Evolutionary conservation across 1,140 invertebrate genomes (phyloP).

Genomic region (Heterodera schachtii): DNA sequence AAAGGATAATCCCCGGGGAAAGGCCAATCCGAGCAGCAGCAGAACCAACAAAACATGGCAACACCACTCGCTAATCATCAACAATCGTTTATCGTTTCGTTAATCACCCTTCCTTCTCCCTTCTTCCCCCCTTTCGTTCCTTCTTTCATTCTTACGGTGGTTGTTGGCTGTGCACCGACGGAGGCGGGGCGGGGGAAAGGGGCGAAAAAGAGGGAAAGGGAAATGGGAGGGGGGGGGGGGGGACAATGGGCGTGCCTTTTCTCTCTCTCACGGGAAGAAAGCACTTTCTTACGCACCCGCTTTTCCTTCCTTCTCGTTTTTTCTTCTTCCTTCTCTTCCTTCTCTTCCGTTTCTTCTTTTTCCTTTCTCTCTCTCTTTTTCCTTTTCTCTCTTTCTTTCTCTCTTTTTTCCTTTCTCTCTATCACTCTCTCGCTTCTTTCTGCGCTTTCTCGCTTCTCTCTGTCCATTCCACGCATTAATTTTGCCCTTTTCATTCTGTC

Average conservation of each 20-base stretch:
- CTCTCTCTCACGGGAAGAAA: neutral
- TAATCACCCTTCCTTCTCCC: neutral
- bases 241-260: neutral
- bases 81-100: neutral
- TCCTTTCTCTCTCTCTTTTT: no score
- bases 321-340: no score
- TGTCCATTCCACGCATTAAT: neutral
- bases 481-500: neutral
- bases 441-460: neutral
- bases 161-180: neutral
- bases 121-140: neutral
- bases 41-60: no score
- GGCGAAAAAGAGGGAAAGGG: neutral
- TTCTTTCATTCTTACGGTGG: neutral
- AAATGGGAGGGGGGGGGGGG: no score
- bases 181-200: no score
- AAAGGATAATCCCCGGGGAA: neutral
- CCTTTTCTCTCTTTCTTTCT: no score
- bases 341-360: no score
- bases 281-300: neutral
- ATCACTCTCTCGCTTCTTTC: no score
- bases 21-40: no score
- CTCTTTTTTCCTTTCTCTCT: no score
- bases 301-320: no score
- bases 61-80: no score